A percentile compares a stretch with the other conserved stretches of the same genome.
These are phyloP conservation scores for Zootoca vivipara DNA, from an alignment of 2,113 vertebrate genomes.

Conservation along the genomic window DNA sequence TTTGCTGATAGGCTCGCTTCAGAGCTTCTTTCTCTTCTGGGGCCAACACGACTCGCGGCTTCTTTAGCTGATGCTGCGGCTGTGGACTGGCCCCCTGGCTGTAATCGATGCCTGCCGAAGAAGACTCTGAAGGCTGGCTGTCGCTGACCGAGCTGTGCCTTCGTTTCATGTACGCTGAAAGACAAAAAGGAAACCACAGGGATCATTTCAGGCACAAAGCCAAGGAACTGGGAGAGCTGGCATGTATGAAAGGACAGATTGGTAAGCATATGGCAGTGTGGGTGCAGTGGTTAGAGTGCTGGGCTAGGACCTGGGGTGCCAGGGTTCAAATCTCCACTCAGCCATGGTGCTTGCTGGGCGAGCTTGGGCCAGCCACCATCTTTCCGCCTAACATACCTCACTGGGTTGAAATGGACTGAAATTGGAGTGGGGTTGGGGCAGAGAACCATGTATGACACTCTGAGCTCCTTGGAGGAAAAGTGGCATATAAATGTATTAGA, in stretches of 20 bases:
- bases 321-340: background rate
- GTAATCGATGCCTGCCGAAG: constrained; percentile 82
- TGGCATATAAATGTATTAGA: too few relatives aligned
- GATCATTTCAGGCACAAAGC: background rate
- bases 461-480: too few relatives aligned
- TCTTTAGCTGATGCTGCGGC: constrained; percentile 92
- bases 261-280: background rate
- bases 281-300: too few relatives aligned
- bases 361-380: too few relatives aligned
- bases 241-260: background rate
- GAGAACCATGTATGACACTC: too few relatives aligned
- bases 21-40: constrained; percentile 96
- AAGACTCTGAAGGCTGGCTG: constrained; percentile 85
- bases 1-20: constrained; percentile 94
- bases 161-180: constrained; percentile 93
- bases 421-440: too few relatives aligned
- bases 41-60: constrained; percentile 92
- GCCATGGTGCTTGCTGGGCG: too few relatives aligned
- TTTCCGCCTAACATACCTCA: too few relatives aligned
- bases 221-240: background rate
- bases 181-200: background rate
- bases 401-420: too few relatives aligned
- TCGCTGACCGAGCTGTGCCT: constrained; percentile 94
- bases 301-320: too few relatives aligned
- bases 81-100: constrained; percentile 91